phyloP scores from a whole-genome alignment of 2,797 vertebrate species.

The Leptoclinus maculatus region DNA sequence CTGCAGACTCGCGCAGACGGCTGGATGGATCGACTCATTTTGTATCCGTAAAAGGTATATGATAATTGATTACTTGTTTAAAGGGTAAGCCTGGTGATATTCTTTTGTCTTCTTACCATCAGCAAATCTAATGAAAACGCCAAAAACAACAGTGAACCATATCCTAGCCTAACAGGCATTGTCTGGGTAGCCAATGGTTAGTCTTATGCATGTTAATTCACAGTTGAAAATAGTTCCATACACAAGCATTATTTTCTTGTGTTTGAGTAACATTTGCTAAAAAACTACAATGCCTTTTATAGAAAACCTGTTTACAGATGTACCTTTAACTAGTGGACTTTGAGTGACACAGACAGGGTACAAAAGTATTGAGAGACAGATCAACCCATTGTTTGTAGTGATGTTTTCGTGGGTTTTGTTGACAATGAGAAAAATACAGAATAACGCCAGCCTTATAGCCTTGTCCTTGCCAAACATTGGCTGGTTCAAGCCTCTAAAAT shows the following conservation, averaged over 20 bases:
- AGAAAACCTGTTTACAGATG: neutral
- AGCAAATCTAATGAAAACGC: neutral
- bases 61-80: neutral
- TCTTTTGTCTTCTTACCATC: neutral
- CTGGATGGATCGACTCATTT: constrained; percentile 12
- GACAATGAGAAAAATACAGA: neutral
- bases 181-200: neutral
- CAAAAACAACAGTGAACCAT: neutral
- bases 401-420: neutral
- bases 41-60: constrained; percentile 6
- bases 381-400: neutral
- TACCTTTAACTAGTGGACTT: neutral
- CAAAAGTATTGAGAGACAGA: neutral
- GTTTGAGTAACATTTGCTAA: neutral
- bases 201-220: neutral
- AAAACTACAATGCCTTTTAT: neutral
- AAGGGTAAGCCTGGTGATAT: neutral
- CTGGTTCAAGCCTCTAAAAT: neutral
- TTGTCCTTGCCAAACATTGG: neutral
- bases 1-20: constrained; percentile 19
- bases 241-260: neutral
- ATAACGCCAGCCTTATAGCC: too few species aligned
- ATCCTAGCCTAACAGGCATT: neutral
- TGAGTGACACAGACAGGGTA: neutral
- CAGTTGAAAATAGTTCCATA: neutral